Conservation (phyloP, 2,888 invertebrate species). For the Drosophila pullipes region DNA sequence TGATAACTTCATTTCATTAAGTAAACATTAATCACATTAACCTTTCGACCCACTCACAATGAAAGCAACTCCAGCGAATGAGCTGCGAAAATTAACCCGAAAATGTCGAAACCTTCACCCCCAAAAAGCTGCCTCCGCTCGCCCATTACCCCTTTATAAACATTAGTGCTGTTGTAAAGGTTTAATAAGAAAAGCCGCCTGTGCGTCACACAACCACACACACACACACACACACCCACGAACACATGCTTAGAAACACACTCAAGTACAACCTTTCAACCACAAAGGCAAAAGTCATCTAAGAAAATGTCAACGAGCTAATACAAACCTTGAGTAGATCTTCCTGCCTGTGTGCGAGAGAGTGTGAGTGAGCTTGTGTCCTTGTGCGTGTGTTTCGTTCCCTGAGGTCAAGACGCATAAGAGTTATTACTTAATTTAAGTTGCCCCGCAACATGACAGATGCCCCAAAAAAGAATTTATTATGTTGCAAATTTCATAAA, state of each 20-base stretch:
- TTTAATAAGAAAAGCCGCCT: constrained; percentile 71
- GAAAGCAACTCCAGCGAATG: constrained; percentile 24
- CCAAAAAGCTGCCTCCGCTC: not conserved
- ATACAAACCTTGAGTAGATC: constrained; percentile 40
- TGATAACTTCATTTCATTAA: constrained; percentile 81
- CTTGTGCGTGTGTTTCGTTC: constrained; percentile 33
- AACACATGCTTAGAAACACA: constrained; percentile 19
- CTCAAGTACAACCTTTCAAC: constrained; percentile 48
- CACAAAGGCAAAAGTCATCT: constrained; percentile 69
- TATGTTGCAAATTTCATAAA: constrained; percentile 78
- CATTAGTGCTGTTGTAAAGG: constrained; percentile 42
- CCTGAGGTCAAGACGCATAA: constrained; percentile 72
- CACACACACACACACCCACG: not conserved
- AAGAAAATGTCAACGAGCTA: constrained; percentile 75
- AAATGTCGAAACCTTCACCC: constrained; percentile 29
- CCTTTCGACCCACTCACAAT: constrained; percentile 56
- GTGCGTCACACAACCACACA: constrained; percentile 15
- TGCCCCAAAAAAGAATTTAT: constrained; percentile 64
- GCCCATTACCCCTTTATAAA: constrained; percentile 3
- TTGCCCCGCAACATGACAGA: constrained; percentile 57
- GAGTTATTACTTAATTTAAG: constrained; percentile 83
- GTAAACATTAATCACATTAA: constrained; percentile 81
- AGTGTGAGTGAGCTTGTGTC: constrained; percentile 25
- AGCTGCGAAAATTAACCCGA: constrained; percentile 75
- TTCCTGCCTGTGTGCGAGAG: constrained; percentile 1